Percentiles rank a stretch among this genome's conserved stretches.
Conservation (phyloP, 2,113 vertebrate genomes). For the Oxyruncus cristatus region DNA sequence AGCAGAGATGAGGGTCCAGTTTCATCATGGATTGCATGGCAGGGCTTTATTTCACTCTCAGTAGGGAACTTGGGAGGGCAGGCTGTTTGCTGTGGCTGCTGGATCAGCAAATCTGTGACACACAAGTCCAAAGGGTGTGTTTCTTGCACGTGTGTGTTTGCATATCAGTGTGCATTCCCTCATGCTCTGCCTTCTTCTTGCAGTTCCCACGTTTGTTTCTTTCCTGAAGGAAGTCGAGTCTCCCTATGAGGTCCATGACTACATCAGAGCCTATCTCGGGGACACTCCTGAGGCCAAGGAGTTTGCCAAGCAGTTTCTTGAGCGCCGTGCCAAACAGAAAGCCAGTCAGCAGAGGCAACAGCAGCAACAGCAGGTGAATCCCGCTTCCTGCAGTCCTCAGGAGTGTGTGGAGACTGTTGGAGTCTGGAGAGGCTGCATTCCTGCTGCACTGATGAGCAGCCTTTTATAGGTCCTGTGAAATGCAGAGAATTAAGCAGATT, state of each 20-base stretch:
- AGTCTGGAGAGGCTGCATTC: background rate
- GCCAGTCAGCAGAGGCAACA: conserved; percentile 86
- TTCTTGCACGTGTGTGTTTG: background rate
- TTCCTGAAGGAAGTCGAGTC: conserved; percentile 99
- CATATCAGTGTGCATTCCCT: background rate
- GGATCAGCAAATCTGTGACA: background rate
- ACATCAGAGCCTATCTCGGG: conserved; percentile 94
- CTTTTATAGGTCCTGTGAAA: background rate
- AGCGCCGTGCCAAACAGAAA: conserved; percentile 99
- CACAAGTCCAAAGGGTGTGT: background rate
- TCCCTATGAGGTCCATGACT: conserved; percentile 97
- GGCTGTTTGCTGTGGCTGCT: background rate
- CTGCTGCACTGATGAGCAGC: background rate
- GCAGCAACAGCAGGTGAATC: conserved; percentile 73
- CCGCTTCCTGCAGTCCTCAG: rapidly evolving
- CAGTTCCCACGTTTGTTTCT: conserved; percentile 97
- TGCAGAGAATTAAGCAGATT: background rate
- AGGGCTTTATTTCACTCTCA: background rate
- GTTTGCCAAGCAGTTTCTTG: conserved; percentile 99
- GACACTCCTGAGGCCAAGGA: conserved; percentile 98
- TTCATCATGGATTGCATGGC: background rate
- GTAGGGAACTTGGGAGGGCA: background rate
- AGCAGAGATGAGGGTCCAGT: background rate
- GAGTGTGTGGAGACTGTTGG: background rate
- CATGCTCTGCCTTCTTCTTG: conserved; percentile 47